Evolutionary conservation across 2,113 vertebrate species (phyloP).

Genomic region (Podilymbus podiceps): DNA sequence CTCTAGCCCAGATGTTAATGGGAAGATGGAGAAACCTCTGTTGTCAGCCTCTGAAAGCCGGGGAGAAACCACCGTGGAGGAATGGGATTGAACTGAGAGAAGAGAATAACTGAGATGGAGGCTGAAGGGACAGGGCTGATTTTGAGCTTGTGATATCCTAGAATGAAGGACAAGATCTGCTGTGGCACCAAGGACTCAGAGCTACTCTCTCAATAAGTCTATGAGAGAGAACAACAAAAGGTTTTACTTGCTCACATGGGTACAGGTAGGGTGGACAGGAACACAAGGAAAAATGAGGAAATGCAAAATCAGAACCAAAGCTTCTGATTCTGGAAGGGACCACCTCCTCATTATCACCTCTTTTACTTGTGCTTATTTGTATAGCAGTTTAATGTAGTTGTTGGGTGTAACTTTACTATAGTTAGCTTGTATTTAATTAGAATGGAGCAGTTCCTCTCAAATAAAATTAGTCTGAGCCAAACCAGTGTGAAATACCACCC

Average conservation of each 20-base stretch:
- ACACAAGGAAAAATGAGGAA: neutral
- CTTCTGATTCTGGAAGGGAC: neutral
- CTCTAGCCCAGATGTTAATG: neutral
- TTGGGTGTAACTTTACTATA: neutral
- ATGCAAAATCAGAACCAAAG: neutral
- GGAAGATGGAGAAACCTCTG: neutral
- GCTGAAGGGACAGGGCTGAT: neutral
- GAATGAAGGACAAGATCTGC: neutral
- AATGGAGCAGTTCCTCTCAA: neutral
- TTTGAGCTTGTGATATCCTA: neutral
- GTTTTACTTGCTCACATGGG: neutral
- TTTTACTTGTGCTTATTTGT: neutral
- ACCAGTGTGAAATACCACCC: neutral
- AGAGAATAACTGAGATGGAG: neutral
- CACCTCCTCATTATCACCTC: neutral
- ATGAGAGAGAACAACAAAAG: rapidly evolving
- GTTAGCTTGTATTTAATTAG: neutral
- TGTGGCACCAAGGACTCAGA: neutral
- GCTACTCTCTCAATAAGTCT: neutral
- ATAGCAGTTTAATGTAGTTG: neutral
- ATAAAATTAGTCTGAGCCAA: neutral
- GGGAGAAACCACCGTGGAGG: neutral
- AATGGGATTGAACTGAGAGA: neutral
- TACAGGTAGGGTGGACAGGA: neutral
- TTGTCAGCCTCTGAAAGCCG: neutral